Percentiles rank a stretch among this genome's conserved stretches.
phyloP scores from a whole-genome alignment of 1,140 invertebrate species.

The Heliconius congener region DNA sequence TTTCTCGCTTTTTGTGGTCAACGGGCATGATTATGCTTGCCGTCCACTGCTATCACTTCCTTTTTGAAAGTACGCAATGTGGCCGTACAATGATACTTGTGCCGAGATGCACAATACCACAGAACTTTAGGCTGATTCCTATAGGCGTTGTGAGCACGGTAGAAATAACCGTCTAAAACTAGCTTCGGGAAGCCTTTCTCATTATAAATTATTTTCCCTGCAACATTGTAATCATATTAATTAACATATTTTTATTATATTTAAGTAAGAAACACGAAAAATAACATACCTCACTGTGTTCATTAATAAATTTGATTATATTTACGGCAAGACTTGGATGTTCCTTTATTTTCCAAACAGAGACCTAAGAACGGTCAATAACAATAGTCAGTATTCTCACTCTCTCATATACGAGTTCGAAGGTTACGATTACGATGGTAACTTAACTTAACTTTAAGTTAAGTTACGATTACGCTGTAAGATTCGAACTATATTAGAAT shows the following conservation, averaged over 20 bases:
- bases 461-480: no score
- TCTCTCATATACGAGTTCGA: not conserved
- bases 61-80: slow-evolving; percentile 59
- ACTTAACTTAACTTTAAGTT: no score
- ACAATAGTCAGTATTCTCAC: not conserved
- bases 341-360: not conserved
- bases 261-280: not conserved
- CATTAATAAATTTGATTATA: not conserved
- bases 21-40: slow-evolving; percentile 58
- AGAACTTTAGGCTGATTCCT: slow-evolving; percentile 64
- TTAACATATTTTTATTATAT: not conserved
- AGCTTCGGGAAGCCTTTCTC: slow-evolving; percentile 69
- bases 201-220: slow-evolving; percentile 64
- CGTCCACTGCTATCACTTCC: slow-evolving; percentile 56
- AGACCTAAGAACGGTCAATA: not conserved
- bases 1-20: slow-evolving; percentile 39
- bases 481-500: not conserved
- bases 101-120: slow-evolving; percentile 67
- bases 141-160: slow-evolving; percentile 69
- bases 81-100: slow-evolving; percentile 61
- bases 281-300: not conserved
- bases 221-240: slow-evolving; percentile 41
- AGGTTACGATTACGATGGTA: no score
- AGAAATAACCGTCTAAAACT: slow-evolving; percentile 60
- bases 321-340: not conserved